Conservation (phyloP, 2,113 vertebrate genomes). For the Hystrix cristata region DNA sequence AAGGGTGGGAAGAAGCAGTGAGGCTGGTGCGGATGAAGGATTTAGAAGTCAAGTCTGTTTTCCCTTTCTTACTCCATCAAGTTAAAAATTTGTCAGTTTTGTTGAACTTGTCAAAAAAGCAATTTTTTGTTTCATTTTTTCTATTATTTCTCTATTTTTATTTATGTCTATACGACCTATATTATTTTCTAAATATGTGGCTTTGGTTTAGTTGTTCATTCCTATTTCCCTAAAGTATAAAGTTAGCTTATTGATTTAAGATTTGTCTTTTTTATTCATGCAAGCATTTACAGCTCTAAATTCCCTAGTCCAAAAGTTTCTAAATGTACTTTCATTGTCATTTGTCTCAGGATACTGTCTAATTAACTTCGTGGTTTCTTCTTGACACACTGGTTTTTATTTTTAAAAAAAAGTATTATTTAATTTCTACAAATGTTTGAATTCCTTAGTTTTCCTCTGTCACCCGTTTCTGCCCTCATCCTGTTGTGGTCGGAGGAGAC, state of each 20-base stretch:
- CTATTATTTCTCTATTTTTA: not conserved
- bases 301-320: not conserved
- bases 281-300: not conserved
- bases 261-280: not conserved
- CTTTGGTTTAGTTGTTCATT: not conserved
- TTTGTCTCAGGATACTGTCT: slow-evolving; percentile 6
- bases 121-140: not conserved
- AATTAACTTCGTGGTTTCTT: not conserved
- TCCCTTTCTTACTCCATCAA: not conserved
- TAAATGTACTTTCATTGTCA: not conserved
- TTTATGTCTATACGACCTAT: not conserved
- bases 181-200: not conserved
- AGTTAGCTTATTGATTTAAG: not conserved
- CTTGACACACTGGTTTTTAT: not conserved
- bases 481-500: not conserved
- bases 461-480: not conserved
- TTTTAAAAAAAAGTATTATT: not conserved
- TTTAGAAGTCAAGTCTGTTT: not conserved
- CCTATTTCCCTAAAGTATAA: not conserved
- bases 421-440: not conserved
- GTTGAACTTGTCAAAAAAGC: not conserved
- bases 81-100: not conserved
- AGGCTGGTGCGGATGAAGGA: not conserved
- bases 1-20: not conserved
- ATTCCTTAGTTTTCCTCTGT: not conserved